phyloP scores from a whole-genome alignment of 2,888 invertebrate genomes.

The Pterobdella sp. region DNA sequence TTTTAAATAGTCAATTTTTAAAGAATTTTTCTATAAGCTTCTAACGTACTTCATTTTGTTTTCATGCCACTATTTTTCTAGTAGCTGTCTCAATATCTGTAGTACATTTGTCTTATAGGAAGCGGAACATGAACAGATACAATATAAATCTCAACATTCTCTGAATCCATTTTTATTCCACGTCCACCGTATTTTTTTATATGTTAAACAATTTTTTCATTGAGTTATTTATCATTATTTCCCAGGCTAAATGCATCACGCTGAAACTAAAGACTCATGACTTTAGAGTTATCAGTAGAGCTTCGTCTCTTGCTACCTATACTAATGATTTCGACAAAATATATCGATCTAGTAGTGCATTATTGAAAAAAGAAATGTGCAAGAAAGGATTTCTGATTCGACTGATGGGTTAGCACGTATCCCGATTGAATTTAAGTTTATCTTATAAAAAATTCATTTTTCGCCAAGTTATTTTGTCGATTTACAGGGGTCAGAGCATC shows the following conservation, averaged over 20 bases:
- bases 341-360: constrained; percentile 44
- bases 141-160: too few relatives aligned
- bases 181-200: not conserved
- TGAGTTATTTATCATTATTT: not conserved
- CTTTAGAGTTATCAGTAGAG: constrained; percentile 52
- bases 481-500: constrained; percentile 25
- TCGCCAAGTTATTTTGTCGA: not conserved
- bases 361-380: constrained; percentile 49
- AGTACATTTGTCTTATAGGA: too few relatives aligned
- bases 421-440: not conserved
- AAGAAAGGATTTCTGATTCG: not conserved
- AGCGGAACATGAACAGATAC: too few relatives aligned
- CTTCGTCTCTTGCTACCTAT: constrained; percentile 45
- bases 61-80: too few relatives aligned
- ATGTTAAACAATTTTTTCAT: not conserved
- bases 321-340: constrained; percentile 48
- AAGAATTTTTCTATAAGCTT: too few relatives aligned
- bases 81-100: too few relatives aligned
- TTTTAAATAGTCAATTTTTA: too few relatives aligned
- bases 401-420: constrained; percentile 20
- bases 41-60: too few relatives aligned
- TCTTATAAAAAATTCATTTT: not conserved
- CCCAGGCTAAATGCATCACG: constrained; percentile 52
- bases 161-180: constrained; percentile 16
- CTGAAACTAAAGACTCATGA: constrained; percentile 53